Evolutionary conservation across 2,888 invertebrate species (phyloP), one percentile per base, ranked within the genome.

Genomic region (Spilarctia lutea): DNA sequence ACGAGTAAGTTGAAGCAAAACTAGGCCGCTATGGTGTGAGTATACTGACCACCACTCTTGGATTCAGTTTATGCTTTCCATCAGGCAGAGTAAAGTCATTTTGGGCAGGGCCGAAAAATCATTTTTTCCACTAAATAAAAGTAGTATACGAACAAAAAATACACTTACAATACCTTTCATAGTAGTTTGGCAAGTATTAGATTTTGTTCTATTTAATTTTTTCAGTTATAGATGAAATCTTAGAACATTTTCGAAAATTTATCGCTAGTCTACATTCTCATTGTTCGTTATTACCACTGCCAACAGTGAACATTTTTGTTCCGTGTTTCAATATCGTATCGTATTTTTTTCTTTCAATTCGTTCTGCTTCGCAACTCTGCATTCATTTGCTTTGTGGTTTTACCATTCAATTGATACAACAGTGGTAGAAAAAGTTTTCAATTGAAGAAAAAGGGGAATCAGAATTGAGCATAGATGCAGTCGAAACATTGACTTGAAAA

Each of bases 361-460:
- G 72, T 84, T 83, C 80, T 77, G 80, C 39, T 39, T 39, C 78
- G 78, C 79, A 45, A 77, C 81, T 65, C 74, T 72, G 81, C 77
- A 82, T 86, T 87, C 84, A 85, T 87, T 87, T 87, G 84, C 87
- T 87, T 84, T 86, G 87, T 85, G 84, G 80, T 82, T 80, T 75
- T 74, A 75, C 77, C 79, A 79, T 84, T 83, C 82, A 83, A 86
- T 85, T 86, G 82, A 85, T 83, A 82, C 77, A 77, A 81, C 81
- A 73, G 81, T 85, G 74, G 81, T 74, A 81, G 75, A 81, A 82
- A 83, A 83, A 81, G 75, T 74, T 79, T 82, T 79, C 77, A 80
- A 82, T 87, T 74, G 80, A 81, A 86, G 83, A 82, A 83, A 82
- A 86, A 84, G 83, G 70, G 72, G 68, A 76, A 79, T 84, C 81